Conservation (phyloP, 1,140 invertebrate genomes). For the Drosophila parabipectinata region DNA sequence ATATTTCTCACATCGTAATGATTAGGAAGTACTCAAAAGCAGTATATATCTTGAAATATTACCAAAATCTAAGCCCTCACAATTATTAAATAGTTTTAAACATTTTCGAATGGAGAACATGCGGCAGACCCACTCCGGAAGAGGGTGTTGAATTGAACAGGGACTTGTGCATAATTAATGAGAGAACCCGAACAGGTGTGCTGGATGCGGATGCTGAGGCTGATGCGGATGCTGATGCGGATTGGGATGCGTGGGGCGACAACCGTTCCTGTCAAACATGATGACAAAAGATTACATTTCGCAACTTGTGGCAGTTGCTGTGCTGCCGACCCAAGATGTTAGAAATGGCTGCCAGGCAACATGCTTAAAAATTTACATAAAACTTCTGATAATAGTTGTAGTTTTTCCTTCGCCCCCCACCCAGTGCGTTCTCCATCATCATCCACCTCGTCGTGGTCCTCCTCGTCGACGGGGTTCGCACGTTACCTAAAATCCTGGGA, state of each 20-base stretch:
- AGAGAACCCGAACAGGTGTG: slow-evolving; percentile 76
- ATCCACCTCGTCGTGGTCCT: not conserved
- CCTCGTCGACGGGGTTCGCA: slow-evolving; percentile 36
- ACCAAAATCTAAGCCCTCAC: not conserved
- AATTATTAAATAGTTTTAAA: slow-evolving; percentile 36
- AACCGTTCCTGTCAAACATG: slow-evolving; percentile 75
- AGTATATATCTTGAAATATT: slow-evolving; percentile 1
- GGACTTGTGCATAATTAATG: slow-evolving; percentile 78
- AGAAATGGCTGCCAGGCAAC: slow-evolving; percentile 46
- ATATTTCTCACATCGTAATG: slow-evolving; percentile 23
- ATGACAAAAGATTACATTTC: slow-evolving; percentile 79
- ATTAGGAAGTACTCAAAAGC: not conserved
- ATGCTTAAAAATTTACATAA: slow-evolving; percentile 82
- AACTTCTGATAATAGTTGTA: slow-evolving; percentile 73
- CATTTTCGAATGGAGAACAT: slow-evolving; percentile 19
- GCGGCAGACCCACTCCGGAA: slow-evolving; percentile 5
- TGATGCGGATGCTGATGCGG: not conserved
- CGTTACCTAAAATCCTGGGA: slow-evolving; percentile 66
- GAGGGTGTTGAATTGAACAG: slow-evolving; percentile 40
- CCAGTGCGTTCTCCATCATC: not conserved
- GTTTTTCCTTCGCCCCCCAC: slow-evolving; percentile 59
- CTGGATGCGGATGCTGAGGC: not conserved
- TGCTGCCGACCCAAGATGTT: slow-evolving; percentile 46
- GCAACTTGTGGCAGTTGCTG: slow-evolving; percentile 56
- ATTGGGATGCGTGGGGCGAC: slow-evolving; percentile 56